These are phyloP conservation scores for Oscheius sp. DNA, from an alignment of 2,888 invertebrate species.

Conservation along the genomic window DNA sequence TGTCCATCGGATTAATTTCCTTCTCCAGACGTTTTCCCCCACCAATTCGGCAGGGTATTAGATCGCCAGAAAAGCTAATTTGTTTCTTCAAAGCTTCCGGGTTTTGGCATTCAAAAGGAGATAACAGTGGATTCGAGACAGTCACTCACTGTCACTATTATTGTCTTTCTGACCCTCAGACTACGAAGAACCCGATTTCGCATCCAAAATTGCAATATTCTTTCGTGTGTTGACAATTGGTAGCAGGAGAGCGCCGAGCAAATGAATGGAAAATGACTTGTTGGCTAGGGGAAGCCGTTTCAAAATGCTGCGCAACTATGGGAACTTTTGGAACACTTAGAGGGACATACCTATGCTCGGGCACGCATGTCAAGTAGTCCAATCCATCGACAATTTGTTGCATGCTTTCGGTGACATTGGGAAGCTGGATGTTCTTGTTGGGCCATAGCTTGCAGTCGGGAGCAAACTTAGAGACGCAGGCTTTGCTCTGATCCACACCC, in stretches of 20 bases:
- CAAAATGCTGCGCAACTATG: not conserved
- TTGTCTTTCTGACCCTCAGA: no score
- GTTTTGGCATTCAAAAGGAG: no score
- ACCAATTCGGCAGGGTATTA: no score
- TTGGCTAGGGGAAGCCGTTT: not conserved
- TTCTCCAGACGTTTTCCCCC: no score
- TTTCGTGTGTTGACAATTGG: no score
- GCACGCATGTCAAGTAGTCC: slow-evolving; percentile 69
- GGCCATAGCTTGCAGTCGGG: slow-evolving; percentile 69
- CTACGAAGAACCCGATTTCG: no score
- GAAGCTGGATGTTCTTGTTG: slow-evolving; percentile 61
- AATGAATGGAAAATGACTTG: slow-evolving; percentile 18
- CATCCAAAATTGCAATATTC: no score
- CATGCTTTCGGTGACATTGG: slow-evolving; percentile 71
- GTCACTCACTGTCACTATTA: no score
- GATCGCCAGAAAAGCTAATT: no score
- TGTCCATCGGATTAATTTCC: no score
- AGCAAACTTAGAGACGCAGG: slow-evolving; percentile 64
- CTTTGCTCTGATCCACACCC: slow-evolving; percentile 67
- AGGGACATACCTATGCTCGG: slow-evolving; percentile 61
- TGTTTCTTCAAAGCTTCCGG: no score
- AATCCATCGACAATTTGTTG: slow-evolving; percentile 68
- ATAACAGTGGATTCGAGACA: no score
- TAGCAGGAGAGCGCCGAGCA: not conserved
- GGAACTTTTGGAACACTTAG: not conserved